Evolutionary conservation across 2,797 vertebrate species (phyloP).

Genomic region (Malurus leucopterus): DNA sequence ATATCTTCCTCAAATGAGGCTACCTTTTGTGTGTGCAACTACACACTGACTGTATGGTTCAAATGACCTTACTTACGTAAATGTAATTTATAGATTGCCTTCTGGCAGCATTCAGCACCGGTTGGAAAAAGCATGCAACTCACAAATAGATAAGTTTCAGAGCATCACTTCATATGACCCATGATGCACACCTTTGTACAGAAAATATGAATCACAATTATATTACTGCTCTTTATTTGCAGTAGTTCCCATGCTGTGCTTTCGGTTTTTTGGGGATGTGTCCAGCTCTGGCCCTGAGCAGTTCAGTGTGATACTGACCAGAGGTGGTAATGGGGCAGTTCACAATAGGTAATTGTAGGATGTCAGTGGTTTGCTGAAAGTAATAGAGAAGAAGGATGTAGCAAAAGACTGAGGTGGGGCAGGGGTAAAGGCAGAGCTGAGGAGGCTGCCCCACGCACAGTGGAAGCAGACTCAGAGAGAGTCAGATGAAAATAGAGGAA

Average conservation of each 20-base stretch:
- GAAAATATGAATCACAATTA: not conserved
- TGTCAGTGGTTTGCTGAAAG: not conserved
- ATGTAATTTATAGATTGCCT: constrained; percentile 4
- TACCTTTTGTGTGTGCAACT: not conserved
- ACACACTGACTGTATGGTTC: not conserved
- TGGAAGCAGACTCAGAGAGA: not conserved
- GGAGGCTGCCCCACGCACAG: not conserved
- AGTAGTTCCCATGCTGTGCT: not conserved
- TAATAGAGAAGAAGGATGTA: not conserved
- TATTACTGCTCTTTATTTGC: not conserved
- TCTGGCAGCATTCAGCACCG: not conserved
- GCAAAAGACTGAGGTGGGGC: not conserved
- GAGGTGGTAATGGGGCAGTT: accelerated
- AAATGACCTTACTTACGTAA: not conserved
- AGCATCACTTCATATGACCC: not conserved
- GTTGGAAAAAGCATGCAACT: not conserved
- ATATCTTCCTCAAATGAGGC: not conserved
- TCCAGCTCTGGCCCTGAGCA: not conserved
- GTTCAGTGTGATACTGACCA: not conserved
- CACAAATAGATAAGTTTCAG: not conserved
- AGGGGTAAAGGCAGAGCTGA: not conserved
- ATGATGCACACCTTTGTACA: not conserved
- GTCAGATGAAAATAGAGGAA: not conserved
- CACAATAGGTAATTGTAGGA: not conserved
- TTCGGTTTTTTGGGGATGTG: not conserved